Conservation (phyloP, 2,888 invertebrate species). For the Antheraea assamensis region DNA sequence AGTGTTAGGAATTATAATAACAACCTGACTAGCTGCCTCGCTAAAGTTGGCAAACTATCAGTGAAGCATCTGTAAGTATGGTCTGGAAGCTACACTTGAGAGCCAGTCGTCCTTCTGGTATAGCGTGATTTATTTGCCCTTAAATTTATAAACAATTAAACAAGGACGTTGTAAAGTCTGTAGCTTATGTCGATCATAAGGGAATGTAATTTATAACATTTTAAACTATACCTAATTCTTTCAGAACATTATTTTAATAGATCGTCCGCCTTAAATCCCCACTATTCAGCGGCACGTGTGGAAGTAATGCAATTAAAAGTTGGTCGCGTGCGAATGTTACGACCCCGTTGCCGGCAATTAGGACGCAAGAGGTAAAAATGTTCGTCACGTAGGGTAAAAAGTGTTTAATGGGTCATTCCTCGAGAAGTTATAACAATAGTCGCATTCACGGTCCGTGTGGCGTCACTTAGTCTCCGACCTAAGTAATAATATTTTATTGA, state of each 20-base stretch:
- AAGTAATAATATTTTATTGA: neutral
- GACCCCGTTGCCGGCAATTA: conserved; percentile 29
- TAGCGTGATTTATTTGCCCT: too few species aligned
- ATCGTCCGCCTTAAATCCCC: conserved; percentile 24
- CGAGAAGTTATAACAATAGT: conserved; percentile 19
- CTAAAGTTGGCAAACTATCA: too few species aligned
- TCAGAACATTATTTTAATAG: neutral
- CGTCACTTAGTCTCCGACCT: neutral
- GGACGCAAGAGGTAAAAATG: conserved; percentile 19
- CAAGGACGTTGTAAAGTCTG: too few species aligned
- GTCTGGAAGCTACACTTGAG: too few species aligned
- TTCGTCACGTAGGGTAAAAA: conserved; percentile 19
- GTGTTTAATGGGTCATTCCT: conserved; percentile 26
- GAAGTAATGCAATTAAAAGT: conserved; percentile 42
- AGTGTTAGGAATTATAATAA: too few species aligned
- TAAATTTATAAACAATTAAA: too few species aligned
- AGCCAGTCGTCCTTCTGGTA: too few species aligned
- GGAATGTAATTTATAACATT: neutral
- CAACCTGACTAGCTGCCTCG: too few species aligned
- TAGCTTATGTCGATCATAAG: neutral
- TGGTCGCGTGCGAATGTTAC: conserved; percentile 28
- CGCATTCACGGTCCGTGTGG: neutral
- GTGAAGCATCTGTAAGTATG: too few species aligned
- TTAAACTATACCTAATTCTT: neutral
- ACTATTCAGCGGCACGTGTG: conserved; percentile 23